These are phyloP conservation scores for Naso thynnoides DNA, from an alignment of 2,797 vertebrate genomes.

Conservation along the genomic window DNA sequence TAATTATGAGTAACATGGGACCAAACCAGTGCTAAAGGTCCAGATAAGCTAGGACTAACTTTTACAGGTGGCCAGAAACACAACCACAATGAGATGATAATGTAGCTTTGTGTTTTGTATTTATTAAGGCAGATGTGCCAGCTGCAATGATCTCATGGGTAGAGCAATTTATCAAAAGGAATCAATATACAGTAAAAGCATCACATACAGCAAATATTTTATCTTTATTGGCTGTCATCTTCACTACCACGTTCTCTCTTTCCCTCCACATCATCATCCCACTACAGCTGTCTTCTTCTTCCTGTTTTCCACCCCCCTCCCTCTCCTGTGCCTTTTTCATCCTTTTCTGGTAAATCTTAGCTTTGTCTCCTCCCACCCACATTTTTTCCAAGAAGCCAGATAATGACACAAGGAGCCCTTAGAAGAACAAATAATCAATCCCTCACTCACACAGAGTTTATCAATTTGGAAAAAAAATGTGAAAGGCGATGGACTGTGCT, in stretches of 20 bases:
- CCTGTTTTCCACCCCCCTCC: constrained; percentile 16
- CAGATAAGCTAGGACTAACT: neutral
- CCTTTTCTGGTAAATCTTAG: constrained; percentile 27
- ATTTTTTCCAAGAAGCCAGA: constrained; percentile 19
- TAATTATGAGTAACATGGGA: neutral
- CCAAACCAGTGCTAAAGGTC: neutral
- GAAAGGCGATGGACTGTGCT: constrained; percentile 32
- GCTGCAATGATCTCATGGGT: neutral
- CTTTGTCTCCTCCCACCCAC: constrained; percentile 50
- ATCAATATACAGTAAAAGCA: neutral
- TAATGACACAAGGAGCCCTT: constrained; percentile 32
- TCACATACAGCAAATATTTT: neutral
- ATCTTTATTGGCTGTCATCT: constrained; percentile 8
- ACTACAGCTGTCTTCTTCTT: constrained; percentile 5
- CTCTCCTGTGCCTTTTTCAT: constrained; percentile 35
- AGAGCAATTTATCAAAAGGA: neutral
- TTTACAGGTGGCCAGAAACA: neutral
- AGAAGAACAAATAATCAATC: constrained; percentile 38
- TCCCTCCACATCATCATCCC: neutral
- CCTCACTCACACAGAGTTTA: constrained; percentile 21
- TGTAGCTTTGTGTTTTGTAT: neutral
- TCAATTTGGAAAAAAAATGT: constrained; percentile 25
- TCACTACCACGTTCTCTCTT: neutral
- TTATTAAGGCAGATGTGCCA: too few species aligned
- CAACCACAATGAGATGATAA: neutral